Evolutionary conservation across 2,888 invertebrate genomes (phyloP), one percentile per base, ranked within the genome.

Genomic region (Ryuthela nishihirai): DNA sequence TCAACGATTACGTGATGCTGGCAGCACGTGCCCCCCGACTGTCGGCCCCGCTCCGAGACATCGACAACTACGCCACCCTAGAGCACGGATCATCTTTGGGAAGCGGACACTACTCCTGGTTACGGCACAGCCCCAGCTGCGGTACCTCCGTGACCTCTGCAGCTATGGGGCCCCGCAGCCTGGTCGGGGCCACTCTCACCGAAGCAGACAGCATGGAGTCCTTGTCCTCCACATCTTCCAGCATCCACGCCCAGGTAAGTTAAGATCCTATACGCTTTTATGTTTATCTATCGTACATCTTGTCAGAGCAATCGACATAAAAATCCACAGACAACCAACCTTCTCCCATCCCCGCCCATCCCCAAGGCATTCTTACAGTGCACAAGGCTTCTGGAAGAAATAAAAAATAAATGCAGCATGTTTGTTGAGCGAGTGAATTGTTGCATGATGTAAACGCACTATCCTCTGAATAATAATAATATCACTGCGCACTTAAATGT

Each of bases 131-230:
- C 43, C 64, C 65, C 24, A 62, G 58, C 40, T 54, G 52, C 23
- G 62, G 55, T 7, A 62, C 62, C n/a, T 54, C 64, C 1, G 50
- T 64, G 17, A 46, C 56, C 6, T 32, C 43, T 24, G 48, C 29
- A 10, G 39, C 56, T 15, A 38, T 34, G 15, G 44, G 25, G 12
- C 46, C 45, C 24, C 34, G 44, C 38, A 35, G 24, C 21, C 24
- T 29, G 24, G 53, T 39, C 7, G 54, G 42, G 6, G 71, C 70
- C 44, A 85, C 85, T 61, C 79, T 91, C 65, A 89, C 91, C 43
- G 92, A 92, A 73, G 91, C 93, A 53, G 94, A 94, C 75, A 88
- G 91, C 70, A 83, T 92, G 72, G 80, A 80, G 68, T 78, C 79
- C 12, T 70, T 79, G 40, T 74, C 76, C 41, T 76, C 77, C 12